Evolutionary conservation across 2,113 vertebrate genomes (phyloP), one percentile per base, ranked within the genome.

Genomic region (Brevimyrus niger): DNA sequence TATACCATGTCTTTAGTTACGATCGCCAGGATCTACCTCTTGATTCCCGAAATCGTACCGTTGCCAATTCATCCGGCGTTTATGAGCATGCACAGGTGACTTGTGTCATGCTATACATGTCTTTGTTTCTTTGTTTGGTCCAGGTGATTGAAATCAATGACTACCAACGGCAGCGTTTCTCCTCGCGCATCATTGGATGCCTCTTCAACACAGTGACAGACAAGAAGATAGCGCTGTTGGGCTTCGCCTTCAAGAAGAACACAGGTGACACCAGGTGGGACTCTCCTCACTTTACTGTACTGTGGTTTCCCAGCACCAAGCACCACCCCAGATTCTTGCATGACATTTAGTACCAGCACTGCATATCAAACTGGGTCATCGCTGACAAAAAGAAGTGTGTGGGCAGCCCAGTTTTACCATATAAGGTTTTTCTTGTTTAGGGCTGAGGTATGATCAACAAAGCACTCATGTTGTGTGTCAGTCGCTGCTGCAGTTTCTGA

Each of bases 131-230:
- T 65, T 65, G 6, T n/a, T 35, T 51, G 17, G 23, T 48, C 10
- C 80, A 99, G 98, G 98, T 99, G 80, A 99, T 99, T 86, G 98
- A 99, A 91, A 99, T 99, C 97, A 99, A 99, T 80, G 98, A 99
- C 91, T 99, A 99, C 91, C 98, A 99, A 93, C 97, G 98, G 89
- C 96, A 97, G 89, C 96, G 98, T 47, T 99, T 99, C 94, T 97
- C 98, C 87, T 98, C 97, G 89, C 96, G 98, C 88, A 99, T 99
- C 90, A 99, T 99, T 86, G 98, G 98, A 92, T 97, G 97, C 90
- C 96, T 99, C 89, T 99, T 99, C 92, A 99, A 99, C 94, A 99
- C 98, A 0, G 98, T 98, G 21, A 96, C 98, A 1, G 98, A 98
- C 90, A 99, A 99, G 95, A 99, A 99, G 96, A 99, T 99, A 0